Evolutionary conservation across 37 sponge, comb jelly and placozoan species (phyloP).

Genomic region (Diacarnus erythraeanus): DNA sequence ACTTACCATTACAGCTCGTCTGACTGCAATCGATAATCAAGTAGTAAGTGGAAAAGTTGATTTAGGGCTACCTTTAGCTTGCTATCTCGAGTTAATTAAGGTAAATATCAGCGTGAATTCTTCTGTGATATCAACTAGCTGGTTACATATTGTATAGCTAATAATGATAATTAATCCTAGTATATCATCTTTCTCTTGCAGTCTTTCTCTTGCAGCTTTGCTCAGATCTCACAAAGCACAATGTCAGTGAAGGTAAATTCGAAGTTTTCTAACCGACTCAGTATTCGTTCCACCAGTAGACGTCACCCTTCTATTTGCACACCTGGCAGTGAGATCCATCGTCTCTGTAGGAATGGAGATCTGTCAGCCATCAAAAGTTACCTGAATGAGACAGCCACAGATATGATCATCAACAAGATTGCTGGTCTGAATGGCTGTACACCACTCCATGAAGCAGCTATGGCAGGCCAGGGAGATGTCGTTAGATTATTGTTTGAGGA

Average conservation of each 20-base stretch:
- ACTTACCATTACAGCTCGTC: too few species aligned
- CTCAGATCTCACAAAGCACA: too few species aligned
- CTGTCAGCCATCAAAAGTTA: constrained; percentile 54
- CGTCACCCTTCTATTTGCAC: constrained; percentile 22
- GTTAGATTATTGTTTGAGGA: constrained; percentile 35
- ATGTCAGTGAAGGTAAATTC: neutral
- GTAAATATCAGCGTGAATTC: too few species aligned
- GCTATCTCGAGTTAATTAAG: too few species aligned
- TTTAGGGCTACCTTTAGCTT: too few species aligned
- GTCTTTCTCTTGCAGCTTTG: too few species aligned
- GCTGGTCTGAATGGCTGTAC: constrained; percentile 45
- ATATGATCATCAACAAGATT: constrained; percentile 20
- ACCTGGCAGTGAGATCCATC: constrained; percentile 41
- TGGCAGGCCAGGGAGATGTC: constrained; percentile 46
- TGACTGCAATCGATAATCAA: too few species aligned
- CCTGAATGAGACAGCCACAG: constrained; percentile 36
- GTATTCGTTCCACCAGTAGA: neutral
- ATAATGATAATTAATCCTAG: too few species aligned
- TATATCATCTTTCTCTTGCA: too few species aligned
- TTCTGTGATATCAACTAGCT: too few species aligned
- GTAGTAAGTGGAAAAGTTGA: too few species aligned
- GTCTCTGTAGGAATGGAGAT: constrained; percentile 53
- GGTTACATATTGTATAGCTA: too few species aligned
- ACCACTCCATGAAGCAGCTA: constrained; percentile 62
- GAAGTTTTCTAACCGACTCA: neutral